phyloP scores from a whole-genome alignment of 2,113 vertebrate genomes.

The Elanoides forficatus region DNA sequence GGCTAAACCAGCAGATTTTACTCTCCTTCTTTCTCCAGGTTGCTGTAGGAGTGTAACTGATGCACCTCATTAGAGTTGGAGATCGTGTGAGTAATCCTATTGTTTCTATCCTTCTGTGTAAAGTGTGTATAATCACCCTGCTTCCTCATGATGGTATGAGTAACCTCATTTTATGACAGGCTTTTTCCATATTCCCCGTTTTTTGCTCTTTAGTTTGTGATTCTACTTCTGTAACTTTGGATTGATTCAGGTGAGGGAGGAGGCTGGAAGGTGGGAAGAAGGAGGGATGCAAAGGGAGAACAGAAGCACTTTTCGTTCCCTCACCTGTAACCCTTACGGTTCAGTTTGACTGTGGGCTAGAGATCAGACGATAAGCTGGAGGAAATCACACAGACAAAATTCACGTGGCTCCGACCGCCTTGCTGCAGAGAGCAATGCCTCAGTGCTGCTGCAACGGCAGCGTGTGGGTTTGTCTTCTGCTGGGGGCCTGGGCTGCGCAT shows the following conservation, averaged over 20 bases:
- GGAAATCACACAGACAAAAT: not conserved
- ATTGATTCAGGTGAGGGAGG: constrained; percentile 5
- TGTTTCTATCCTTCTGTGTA: constrained; percentile 33
- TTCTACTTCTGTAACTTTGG: not conserved
- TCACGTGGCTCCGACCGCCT: not conserved
- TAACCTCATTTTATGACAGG: constrained; percentile 47
- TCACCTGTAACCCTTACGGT: not conserved
- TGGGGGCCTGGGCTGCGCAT: not conserved
- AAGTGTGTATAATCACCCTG: constrained; percentile 34
- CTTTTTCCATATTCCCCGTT: constrained; percentile 34
- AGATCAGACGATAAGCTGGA: not conserved
- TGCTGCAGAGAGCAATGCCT: not conserved
- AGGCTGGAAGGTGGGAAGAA: not conserved
- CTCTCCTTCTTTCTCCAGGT: constrained; percentile 27
- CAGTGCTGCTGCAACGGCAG: not conserved
- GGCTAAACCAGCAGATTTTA: constrained; percentile 11
- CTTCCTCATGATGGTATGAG: constrained; percentile 53
- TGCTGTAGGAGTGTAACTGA: constrained; percentile 59
- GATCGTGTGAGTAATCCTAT: constrained; percentile 57
- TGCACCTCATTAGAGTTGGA: constrained; percentile 51
- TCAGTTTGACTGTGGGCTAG: not conserved
- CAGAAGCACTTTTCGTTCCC: not conserved
- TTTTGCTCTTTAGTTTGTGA: not conserved
- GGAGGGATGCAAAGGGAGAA: not conserved
- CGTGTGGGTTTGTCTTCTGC: not conserved